Evolutionary conservation across 1,140 invertebrate genomes (phyloP).

Genomic region (Linepithema humile): DNA sequence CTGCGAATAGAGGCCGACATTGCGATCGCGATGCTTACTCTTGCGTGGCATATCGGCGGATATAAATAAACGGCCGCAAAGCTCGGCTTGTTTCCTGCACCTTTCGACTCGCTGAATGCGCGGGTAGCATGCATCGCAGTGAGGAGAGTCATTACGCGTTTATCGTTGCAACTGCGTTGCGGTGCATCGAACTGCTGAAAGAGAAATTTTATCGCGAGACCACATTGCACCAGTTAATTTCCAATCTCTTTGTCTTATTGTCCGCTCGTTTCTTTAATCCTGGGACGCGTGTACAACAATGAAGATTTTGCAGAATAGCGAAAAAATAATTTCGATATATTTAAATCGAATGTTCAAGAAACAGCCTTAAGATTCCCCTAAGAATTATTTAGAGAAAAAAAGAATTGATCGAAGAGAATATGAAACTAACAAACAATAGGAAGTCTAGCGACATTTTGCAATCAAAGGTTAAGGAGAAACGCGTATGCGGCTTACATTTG

Average conservation of each 20-base stretch:
- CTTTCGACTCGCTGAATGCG: conserved; percentile 57
- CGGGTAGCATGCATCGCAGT: conserved; percentile 6
- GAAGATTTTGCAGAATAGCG: too few relatives aligned
- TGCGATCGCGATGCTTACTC: conserved; percentile 74
- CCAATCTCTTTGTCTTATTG: neutral
- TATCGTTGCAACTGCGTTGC: conserved; percentile 23
- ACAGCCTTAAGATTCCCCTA: too few relatives aligned
- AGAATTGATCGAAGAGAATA: too few relatives aligned
- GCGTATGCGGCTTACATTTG: neutral
- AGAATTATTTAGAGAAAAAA: too few relatives aligned
- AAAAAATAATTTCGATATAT: too few relatives aligned
- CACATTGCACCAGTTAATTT: neutral
- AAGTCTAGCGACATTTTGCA: too few relatives aligned
- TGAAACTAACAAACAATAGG: too few relatives aligned
- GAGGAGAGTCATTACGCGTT: conserved; percentile 26
- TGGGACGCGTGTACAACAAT: too few relatives aligned
- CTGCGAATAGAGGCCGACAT: conserved; percentile 59
- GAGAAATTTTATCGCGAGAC: conserved; percentile 27
- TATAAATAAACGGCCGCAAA: conserved; percentile 70
- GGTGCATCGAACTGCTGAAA: conserved; percentile 41
- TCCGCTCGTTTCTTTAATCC: too few relatives aligned
- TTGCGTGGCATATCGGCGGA: conserved; percentile 68
- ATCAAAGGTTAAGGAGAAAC: too few relatives aligned
- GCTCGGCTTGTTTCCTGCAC: conserved; percentile 67
- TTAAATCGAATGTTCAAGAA: too few relatives aligned